Conservation (phyloP, 2,797 vertebrate species). For the Spondyliosoma cantharus region DNA sequence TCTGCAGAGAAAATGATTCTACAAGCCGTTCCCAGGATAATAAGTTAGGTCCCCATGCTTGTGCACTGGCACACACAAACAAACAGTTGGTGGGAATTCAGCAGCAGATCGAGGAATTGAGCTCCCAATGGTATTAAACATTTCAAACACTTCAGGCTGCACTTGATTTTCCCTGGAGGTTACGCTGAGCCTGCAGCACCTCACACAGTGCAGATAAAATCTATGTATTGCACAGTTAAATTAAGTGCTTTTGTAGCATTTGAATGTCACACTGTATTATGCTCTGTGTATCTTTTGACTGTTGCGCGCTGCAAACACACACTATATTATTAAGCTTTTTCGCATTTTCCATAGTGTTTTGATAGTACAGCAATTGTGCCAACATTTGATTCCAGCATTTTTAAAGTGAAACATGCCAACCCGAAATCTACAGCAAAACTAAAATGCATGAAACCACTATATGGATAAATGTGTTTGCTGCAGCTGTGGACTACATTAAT, state of each 20-base stretch:
- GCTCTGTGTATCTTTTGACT: slow-evolving; percentile 17
- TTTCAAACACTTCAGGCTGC: slow-evolving; percentile 71
- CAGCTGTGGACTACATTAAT: not conserved
- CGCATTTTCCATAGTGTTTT: not conserved
- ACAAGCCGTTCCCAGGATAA: slow-evolving; percentile 62
- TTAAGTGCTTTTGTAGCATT: slow-evolving; percentile 26
- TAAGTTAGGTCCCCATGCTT: slow-evolving; percentile 52
- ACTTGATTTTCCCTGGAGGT: slow-evolving; percentile 63
- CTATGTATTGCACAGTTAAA: slow-evolving; percentile 30
- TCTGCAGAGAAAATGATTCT: slow-evolving; percentile 59
- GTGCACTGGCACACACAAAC: slow-evolving; percentile 34
- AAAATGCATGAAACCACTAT: not conserved
- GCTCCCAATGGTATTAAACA: slow-evolving; percentile 63
- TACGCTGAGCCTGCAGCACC: slow-evolving; percentile 25
- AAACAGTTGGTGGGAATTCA: slow-evolving; percentile 49
- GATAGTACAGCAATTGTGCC: not conserved
- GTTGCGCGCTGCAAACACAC: slow-evolving; percentile 4
- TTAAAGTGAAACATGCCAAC: not conserved
- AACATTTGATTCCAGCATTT: not conserved
- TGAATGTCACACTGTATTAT: slow-evolving; percentile 21
- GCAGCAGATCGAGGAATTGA: slow-evolving; percentile 56
- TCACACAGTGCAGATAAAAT: slow-evolving; percentile 40
- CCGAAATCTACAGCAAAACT: slow-evolving; percentile 1
- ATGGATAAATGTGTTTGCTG: not conserved
- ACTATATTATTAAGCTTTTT: no score